Evolutionary conservation across 2,113 vertebrate genomes (phyloP), one percentile per base, ranked within the genome.

Genomic region (Brachyhypopomus occidentalis): DNA sequence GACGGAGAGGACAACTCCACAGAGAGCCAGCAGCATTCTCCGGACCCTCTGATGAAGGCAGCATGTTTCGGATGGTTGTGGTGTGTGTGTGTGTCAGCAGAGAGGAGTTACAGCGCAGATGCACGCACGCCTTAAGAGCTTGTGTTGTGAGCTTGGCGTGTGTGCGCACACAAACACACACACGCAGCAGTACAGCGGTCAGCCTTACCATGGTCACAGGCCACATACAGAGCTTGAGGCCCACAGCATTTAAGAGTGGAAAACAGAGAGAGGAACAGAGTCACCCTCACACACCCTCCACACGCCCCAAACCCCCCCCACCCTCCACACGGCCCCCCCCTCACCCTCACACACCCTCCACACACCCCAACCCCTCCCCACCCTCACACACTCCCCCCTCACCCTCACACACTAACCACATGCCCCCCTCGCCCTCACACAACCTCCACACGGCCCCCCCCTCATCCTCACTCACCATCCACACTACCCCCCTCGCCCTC

Each of bases 141-240:
- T n/a, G n/a, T 56, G 19, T 19, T 62, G 45, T 70, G 17, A 60
- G 2, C 22, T 75, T 71, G 77, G 38, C 62, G 62, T 75, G 72
- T 56, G 23, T 55, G 60, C 82, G 80, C 38, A 75, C 27, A 84
- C 73, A 75, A 17, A 75, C 36, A 56, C 52, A 23, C 20, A 78
- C 34, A 62, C 45, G 66, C 41, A 76, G 41, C 19, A 82, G 67
- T 56, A 70, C 16, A 77, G 34, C 59, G 78, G 36, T 77, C 41
- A 88, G 82, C 86, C 93, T 94, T 94, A 93, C 93, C 93, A 92
- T 93, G 87, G 91, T 88, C 73, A 88, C 91, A 85, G 93, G 92
- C 92, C 93, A 94, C 90, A 91, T 91, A 92, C 84, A 90, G 87
- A 93, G 90, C 93, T 94, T 91, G 83, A 86, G 87, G 87, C 88